Evolutionary conservation across 2,888 invertebrate species (phyloP), one percentile per base, ranked within the genome.

Genomic region (Mycalesis mineus): DNA sequence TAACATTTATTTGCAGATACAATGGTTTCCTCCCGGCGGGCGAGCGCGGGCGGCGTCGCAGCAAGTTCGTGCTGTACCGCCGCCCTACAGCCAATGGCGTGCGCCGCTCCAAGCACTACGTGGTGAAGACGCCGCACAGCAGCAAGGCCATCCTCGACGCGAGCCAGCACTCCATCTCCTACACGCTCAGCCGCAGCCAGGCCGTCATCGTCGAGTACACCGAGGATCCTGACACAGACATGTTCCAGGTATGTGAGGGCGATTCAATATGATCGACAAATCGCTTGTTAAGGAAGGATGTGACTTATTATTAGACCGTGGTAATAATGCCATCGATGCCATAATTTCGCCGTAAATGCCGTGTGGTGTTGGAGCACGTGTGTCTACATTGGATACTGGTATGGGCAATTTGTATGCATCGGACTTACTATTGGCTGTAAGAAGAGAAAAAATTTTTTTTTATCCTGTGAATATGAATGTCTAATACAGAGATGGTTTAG

Each of bases 201-300:
- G 98, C 98, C 55, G 97, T 99, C 74, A 97, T 99, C 77, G 99
- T 99, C 56, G 99, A 99, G 89, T 99, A 99, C 88, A 96, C 95
- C 72, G 95, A 94, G 77, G 99, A 99, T 88, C 93, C 95, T 59
- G 95, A 97, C 79, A 98, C 98, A 56, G 99, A 99, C 88, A 99
- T 99, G 99, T 99, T 99, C 90, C 99, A 99, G 94, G 98, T 98
- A 78, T 85, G 91, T 71, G 22, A 22, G 2, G 5, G 5, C 22
- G 22, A 4, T 22, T 22, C 2, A 4, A 22, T 22, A 22, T 2
- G 22, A 5, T 22, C 22, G 2, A 22, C 3, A 22, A 22, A 22
- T n/a, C n/a, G n/a, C n/a, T n/a, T n/a, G n/a, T n/a, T n/a, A n/a
- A n/a, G n/a, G n/a, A n/a, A n/a, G n/a, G n/a, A n/a, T n/a, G n/a